A percentile compares a stretch with the other conserved stretches of the same genome.
Conservation (phyloP, 2,797 vertebrate species). For the Propithecus deckenii region DNA sequence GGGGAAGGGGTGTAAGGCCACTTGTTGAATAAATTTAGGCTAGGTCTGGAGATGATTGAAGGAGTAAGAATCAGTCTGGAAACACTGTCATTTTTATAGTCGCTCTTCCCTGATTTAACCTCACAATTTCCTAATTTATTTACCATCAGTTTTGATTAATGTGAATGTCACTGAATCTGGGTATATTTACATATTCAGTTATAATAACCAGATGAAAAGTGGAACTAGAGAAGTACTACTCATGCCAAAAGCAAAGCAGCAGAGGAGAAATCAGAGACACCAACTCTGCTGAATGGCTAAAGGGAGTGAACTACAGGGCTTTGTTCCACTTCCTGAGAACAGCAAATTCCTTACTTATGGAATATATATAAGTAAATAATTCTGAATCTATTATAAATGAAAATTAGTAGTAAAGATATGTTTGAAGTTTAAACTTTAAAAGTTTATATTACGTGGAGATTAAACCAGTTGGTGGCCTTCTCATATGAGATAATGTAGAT, state of each 20-base stretch:
- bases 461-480: neutral
- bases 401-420: conserved; percentile 21
- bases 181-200: neutral
- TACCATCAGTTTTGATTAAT: conserved; percentile 19
- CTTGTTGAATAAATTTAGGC: neutral
- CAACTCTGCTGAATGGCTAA: neutral
- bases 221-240: neutral
- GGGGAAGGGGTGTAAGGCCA: neutral
- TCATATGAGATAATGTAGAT: neutral
- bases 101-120: conserved; percentile 16
- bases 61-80: conserved; percentile 10
- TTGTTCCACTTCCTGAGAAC: neutral
- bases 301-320: neutral
- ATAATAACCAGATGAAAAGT: conserved; percentile 22
- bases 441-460: neutral
- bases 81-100: conserved; percentile 42
- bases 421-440: conserved; percentile 51
- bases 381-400: neutral
- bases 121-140: conserved; percentile 13
- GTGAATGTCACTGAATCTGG: neutral
- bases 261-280: neutral
- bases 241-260: neutral
- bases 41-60: neutral
- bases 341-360: neutral
- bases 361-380: neutral